Conservation (phyloP, 2,888 invertebrate species). For the Falcaria lacertinaria region DNA sequence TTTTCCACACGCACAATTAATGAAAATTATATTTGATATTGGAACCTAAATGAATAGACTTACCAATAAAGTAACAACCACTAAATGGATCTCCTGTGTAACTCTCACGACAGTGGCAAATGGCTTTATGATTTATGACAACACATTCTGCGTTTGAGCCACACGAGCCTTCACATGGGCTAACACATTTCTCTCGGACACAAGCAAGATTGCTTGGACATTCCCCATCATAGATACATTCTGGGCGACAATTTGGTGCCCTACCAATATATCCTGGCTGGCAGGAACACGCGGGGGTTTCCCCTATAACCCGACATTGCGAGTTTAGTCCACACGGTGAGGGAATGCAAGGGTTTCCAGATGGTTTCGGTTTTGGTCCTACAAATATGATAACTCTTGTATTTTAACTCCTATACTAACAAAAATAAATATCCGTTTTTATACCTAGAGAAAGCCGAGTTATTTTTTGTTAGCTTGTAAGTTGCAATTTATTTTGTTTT, state of each 20-base stretch:
- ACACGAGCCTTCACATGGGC: constrained; percentile 92
- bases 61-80: constrained; percentile 81
- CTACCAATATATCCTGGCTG: constrained; percentile 88
- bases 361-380: constrained; percentile 77
- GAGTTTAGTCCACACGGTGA: constrained; percentile 92
- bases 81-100: constrained; percentile 92
- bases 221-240: constrained; percentile 91
- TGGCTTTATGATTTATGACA: constrained; percentile 90
- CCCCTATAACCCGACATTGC: constrained; percentile 87
- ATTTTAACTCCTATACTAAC: too few species aligned
- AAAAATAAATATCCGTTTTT: not conserved
- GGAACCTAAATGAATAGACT: constrained; percentile 27
- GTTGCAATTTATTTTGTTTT: constrained; percentile 1
- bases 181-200: constrained; percentile 88
- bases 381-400: constrained; percentile 37
- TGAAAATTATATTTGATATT: not conserved
- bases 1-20: not conserved
- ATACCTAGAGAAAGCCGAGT: not conserved
- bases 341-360: constrained; percentile 87
- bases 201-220: constrained; percentile 92
- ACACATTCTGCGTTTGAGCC: constrained; percentile 88
- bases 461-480: constrained; percentile 3
- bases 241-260: constrained; percentile 91
- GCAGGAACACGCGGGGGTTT: constrained; percentile 90
- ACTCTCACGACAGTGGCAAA: constrained; percentile 89